Conservation (phyloP, 2,888 invertebrate species). For the Lithophane leautieri region DNA sequence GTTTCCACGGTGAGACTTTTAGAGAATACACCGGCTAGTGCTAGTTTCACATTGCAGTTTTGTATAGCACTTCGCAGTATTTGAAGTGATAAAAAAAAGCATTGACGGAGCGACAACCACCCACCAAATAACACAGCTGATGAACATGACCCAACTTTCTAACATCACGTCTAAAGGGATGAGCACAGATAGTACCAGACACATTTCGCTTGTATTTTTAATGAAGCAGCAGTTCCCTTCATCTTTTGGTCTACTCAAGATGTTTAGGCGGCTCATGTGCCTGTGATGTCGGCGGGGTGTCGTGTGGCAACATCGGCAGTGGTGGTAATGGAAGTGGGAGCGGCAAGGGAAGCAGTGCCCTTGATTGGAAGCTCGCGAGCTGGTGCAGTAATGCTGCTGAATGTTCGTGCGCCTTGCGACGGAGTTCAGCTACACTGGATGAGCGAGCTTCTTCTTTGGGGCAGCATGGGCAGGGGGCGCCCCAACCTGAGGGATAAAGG, state of each 20-base stretch:
- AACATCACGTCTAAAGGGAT: not conserved
- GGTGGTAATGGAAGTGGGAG: constrained; percentile 84
- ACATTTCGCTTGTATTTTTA: not conserved
- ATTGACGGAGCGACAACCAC: not conserved
- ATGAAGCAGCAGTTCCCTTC: not conserved
- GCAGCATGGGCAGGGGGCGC: constrained; percentile 95
- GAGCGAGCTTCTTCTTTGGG: constrained; percentile 94
- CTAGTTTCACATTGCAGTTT: not conserved
- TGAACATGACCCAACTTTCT: not conserved
- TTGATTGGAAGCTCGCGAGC: constrained; percentile 92
- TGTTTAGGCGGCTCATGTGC: constrained; percentile 80
- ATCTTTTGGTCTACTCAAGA: constrained; percentile 72
- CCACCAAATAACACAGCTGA: not conserved
- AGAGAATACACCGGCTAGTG: not conserved
- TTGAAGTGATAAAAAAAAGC: not conserved
- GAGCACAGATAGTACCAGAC: not conserved
- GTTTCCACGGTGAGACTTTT: not conserved
- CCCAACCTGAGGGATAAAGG: constrained; percentile 90
- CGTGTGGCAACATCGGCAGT: constrained; percentile 79
- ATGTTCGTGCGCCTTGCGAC: constrained; percentile 98
- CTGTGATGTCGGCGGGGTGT: constrained; percentile 63
- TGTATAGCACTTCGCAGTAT: not conserved
- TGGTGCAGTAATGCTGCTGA: constrained; percentile 96
- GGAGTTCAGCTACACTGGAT: constrained; percentile 97
- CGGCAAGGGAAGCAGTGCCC: constrained; percentile 88